Percentiles rank a stretch among this genome's conserved stretches.
These are phyloP conservation scores for Rhodeus uyekii DNA, from an alignment of 2,797 vertebrate genomes.

Conservation along the genomic window DNA sequence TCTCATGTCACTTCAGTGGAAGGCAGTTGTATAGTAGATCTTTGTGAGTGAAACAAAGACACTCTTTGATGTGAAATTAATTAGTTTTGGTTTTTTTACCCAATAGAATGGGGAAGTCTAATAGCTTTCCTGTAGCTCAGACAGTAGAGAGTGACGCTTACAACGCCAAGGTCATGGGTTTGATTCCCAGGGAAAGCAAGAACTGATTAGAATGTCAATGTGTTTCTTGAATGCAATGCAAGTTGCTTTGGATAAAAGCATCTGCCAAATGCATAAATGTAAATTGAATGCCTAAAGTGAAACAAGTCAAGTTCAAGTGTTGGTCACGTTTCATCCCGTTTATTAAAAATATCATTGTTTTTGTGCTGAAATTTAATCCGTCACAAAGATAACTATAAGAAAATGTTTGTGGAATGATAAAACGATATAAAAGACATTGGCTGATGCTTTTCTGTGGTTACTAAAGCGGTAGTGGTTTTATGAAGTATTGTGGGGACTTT, in stretches of 20 bases:
- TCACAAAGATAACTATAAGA: neutral
- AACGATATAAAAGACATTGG: neutral
- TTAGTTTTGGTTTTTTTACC: neutral
- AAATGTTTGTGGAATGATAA: neutral
- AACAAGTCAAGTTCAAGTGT: conserved; percentile 31
- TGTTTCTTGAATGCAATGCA: no score
- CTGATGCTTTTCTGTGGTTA: neutral
- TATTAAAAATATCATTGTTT: neutral
- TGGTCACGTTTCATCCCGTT: conserved; percentile 17
- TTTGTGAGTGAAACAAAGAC: neutral
- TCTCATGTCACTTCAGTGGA: conserved; percentile 4
- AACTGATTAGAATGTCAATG: no score
- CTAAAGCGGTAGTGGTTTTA: neutral
- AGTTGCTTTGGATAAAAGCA: no score
- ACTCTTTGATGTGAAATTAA: neutral
- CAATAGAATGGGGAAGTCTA: no score
- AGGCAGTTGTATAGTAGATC: conserved; percentile 9
- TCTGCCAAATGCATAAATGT: no score
- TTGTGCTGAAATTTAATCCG: neutral
- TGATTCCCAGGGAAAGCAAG: no score
- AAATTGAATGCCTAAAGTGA: conserved; percentile 7
- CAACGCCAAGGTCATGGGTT: no score
- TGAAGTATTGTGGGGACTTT: neutral
- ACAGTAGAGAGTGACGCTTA: no score
- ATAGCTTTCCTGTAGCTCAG: no score